phyloP scores from a whole-genome alignment of 2,888 invertebrate genomes.

The Helobdella robusta region DNA sequence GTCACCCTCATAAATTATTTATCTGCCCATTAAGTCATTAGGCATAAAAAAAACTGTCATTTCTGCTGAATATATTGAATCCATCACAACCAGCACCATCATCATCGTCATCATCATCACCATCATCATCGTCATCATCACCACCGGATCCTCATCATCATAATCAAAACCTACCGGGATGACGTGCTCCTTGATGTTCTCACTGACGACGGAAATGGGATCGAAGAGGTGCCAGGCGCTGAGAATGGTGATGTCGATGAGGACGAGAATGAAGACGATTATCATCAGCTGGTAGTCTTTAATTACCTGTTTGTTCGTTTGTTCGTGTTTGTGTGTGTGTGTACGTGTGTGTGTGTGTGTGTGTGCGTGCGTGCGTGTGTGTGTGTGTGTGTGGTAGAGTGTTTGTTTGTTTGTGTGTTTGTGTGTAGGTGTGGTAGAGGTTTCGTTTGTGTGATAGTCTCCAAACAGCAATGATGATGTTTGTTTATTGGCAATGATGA shows the following conservation, averaged over 20 bases:
- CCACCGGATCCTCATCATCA: background rate
- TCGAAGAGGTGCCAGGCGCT: slow-evolving; percentile 36
- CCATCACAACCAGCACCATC: background rate
- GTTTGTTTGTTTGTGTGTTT: background rate
- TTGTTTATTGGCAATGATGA: too few species aligned
- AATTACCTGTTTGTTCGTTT: slow-evolving; percentile 33
- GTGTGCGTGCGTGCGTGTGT: too few species aligned
- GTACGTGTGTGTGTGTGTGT: too few species aligned
- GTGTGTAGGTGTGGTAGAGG: background rate
- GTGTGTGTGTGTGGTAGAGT: background rate
- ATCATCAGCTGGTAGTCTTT: slow-evolving; percentile 37
- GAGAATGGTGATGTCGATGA: slow-evolving; percentile 35
- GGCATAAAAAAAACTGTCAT: too few species aligned
- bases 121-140: background rate
- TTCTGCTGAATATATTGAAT: background rate
- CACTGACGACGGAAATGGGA: slow-evolving; percentile 32
- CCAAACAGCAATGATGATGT: background rate
- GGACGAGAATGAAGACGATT: slow-evolving; percentile 36
- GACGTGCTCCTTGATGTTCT: background rate
- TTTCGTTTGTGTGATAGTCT: background rate
- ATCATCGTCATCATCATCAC: slow-evolving; percentile 3
- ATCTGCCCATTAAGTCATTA: too few species aligned
- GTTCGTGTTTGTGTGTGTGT: background rate
- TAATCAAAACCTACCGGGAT: background rate
- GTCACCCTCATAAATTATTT: too few species aligned